These are phyloP conservation scores for Corythoichthys intestinalis DNA, from an alignment of 2,113 vertebrate genomes.

Conservation along the genomic window DNA sequence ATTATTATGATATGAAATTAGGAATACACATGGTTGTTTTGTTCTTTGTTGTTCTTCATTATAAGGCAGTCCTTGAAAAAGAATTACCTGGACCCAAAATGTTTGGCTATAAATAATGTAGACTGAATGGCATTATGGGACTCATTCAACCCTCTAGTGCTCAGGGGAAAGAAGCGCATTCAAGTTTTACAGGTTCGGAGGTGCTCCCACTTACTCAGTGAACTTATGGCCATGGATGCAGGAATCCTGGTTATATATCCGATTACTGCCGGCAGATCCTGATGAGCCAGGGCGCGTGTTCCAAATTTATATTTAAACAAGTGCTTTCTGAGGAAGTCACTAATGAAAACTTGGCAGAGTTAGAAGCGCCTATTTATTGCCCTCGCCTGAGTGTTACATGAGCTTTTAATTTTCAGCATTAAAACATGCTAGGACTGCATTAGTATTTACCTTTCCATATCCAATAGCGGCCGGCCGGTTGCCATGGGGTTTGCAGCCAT, in stretches of 20 bases:
- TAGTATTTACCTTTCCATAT: constrained; percentile 73
- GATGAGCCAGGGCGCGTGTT: constrained; percentile 47
- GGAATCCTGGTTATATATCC: constrained; percentile 37
- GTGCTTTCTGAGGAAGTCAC: constrained; percentile 43
- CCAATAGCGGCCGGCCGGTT: constrained; percentile 58
- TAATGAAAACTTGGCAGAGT: constrained; percentile 59
- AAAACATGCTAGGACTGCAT: constrained; percentile 62
- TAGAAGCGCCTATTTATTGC: constrained; percentile 40
- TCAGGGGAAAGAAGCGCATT: neutral
- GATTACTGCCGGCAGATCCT: constrained; percentile 48
- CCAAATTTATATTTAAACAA: constrained; percentile 51
- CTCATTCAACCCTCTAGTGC: neutral
- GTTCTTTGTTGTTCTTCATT: neutral
- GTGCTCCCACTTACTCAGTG: constrained; percentile 18
- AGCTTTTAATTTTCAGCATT: constrained; percentile 67
- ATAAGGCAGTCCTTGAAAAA: neutral
- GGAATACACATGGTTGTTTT: neutral
- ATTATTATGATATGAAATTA: neutral
- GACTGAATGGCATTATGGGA: neutral
- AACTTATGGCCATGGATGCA: constrained; percentile 10
- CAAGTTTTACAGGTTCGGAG: neutral
- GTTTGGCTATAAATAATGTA: neutral
- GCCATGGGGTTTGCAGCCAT: constrained; percentile 62
- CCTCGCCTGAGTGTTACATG: constrained; percentile 54
- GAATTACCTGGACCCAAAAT: neutral